phyloP scores from a whole-genome alignment of 2,797 vertebrate genomes.

The Harpagifer antarcticus region DNA sequence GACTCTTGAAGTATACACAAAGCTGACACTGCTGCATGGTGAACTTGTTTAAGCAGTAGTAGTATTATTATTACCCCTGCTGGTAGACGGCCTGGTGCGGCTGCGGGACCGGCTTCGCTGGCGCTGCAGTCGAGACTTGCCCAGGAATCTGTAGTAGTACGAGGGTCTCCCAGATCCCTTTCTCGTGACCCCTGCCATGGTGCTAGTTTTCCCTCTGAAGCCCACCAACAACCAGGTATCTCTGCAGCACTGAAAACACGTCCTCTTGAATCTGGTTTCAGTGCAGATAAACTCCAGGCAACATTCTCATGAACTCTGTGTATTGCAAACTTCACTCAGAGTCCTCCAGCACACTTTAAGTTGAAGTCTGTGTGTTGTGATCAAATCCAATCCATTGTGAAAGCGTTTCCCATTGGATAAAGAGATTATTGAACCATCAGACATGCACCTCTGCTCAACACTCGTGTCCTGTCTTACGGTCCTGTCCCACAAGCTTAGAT shows the following conservation, averaged over 20 bases:
- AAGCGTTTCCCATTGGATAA: constrained; percentile 31
- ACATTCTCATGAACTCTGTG: constrained; percentile 39
- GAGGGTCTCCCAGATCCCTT: constrained; percentile 94
- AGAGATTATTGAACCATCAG: constrained; percentile 44
- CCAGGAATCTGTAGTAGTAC: constrained; percentile 97
- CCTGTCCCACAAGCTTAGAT: constrained; percentile 57
- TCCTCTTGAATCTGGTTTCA: constrained; percentile 40
- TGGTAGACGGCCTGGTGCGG: constrained; percentile 89
- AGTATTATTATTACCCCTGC: constrained; percentile 87
- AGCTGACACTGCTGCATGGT: constrained; percentile 24
- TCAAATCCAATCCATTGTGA: constrained; percentile 49
- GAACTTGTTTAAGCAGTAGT: constrained; percentile 33
- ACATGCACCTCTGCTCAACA: constrained; percentile 48
- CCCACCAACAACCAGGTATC: constrained; percentile 11
- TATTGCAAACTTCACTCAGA: constrained; percentile 32
- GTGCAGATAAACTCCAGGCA: constrained; percentile 36
- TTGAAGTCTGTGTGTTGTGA: constrained; percentile 32
- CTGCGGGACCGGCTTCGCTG: constrained; percentile 97
- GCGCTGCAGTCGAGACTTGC: constrained; percentile 95
- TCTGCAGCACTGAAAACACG: constrained; percentile 18
- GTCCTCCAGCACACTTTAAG: constrained; percentile 31
- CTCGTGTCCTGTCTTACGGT: constrained; percentile 52
- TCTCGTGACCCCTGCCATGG: constrained; percentile 93
- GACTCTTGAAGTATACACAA: neutral
- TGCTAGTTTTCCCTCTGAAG: constrained; percentile 33